Evolutionary conservation across 2,888 invertebrate genomes (phyloP), one percentile per base, ranked within the genome.

Genomic region (Pandemis heparana): DNA sequence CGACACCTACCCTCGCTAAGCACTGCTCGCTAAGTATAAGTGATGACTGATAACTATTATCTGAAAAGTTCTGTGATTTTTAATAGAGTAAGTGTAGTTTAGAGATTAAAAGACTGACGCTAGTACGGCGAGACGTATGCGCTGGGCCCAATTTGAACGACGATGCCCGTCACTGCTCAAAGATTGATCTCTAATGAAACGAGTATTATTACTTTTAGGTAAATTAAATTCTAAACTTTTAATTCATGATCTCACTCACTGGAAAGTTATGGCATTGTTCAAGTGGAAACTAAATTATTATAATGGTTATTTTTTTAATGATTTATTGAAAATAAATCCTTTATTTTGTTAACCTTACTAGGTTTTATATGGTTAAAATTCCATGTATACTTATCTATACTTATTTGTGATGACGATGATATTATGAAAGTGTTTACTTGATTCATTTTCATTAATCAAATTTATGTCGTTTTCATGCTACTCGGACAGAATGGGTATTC

Each of bases 401-500:
- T 81, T 82, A 43, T 18, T 41, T 46, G 63, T 63, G 82, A 85
- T 91, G 91, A 90, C 84, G 85, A 84, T 82, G 78, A 82, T 87
- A 80, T 89, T 91, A 88, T 85, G 84, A 85, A 53, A 80, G 77
- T 84, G 81, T 87, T 89, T 89, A 86, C 82, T 81, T 79, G 79
- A 80, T 46, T 56, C 48, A 59, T 69, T 65, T 65, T 73, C 32
- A 68, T 63, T 70, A 68, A 69, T 61, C 65, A 86, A 86, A 87
- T 85, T 85, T 82, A 79, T 86, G 74, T 84, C 86, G 86, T 88
- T 84, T 91, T 89, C 88, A 88, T 82, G 94, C 94, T 85, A 92
- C 93, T 87, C 82, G 89, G 86, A 92, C 88, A 93, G 92, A 90
- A 92, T 83, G 92, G 89, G 84, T 91, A 89, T 82, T 87, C 90